A percentile compares a stretch with the other conserved stretches of the same genome.
phyloP scores from a whole-genome alignment of 1,140 invertebrate genomes.

The Neelides sp. region DNA sequence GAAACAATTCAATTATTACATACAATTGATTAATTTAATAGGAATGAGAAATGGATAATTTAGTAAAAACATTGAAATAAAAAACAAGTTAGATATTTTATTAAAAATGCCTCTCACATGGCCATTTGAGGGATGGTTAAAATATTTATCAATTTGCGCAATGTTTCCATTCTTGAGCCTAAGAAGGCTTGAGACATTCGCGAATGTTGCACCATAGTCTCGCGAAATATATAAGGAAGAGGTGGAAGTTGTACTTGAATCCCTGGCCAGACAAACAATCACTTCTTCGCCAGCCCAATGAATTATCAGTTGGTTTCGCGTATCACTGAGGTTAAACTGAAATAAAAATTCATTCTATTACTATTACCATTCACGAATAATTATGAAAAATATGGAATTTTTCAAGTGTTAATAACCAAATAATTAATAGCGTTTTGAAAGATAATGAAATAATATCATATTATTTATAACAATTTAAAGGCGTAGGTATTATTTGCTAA shows the following conservation, averaged over 20 bases:
- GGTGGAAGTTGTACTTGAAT: conserved; percentile 41
- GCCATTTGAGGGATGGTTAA: conserved; percentile 62
- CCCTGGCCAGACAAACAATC: conserved; percentile 68
- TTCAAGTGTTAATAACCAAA: too few relatives aligned
- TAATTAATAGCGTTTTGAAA: too few relatives aligned
- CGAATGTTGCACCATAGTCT: conserved; percentile 68
- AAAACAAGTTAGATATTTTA: conserved; percentile 29
- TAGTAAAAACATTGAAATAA: conserved; percentile 21
- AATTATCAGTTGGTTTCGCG: conserved; percentile 73
- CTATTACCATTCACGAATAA: too few relatives aligned
- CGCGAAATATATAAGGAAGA: conserved; percentile 71
- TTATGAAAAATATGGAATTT: too few relatives aligned
- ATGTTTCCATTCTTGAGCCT: conserved; percentile 34
- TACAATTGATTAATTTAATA: conserved; percentile 28
- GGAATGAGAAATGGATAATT: conserved; percentile 24
- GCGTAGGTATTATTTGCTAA: too few relatives aligned
- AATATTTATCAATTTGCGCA: conserved; percentile 52
- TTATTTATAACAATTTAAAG: too few relatives aligned
- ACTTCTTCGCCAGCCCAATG: conserved; percentile 81
- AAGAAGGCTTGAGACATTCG: conserved; percentile 51
- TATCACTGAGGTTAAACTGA: conserved; percentile 56
- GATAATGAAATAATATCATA: too few relatives aligned
- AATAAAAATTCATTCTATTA: too few relatives aligned
- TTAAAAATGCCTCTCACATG: conserved; percentile 54
- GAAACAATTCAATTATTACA: conserved; percentile 23